phyloP scores from a whole-genome alignment of 2,888 invertebrate species.

The Lepas anatifera region DNA sequence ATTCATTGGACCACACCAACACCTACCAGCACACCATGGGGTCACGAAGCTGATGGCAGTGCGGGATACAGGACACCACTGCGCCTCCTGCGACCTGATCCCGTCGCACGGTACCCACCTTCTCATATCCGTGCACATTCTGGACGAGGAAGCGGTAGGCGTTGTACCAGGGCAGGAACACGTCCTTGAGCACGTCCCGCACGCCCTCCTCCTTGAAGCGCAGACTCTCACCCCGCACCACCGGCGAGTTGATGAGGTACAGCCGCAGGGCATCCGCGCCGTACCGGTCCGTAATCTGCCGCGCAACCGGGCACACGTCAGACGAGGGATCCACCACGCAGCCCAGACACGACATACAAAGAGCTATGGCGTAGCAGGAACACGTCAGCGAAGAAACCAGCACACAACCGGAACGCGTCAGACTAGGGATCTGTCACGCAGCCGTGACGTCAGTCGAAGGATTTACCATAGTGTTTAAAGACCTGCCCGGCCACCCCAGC shows the following conservation, averaged over 20 bases:
- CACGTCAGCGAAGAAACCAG: too few species aligned
- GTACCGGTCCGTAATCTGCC: constrained; percentile 63
- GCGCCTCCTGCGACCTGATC: too few species aligned
- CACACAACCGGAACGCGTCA: too few species aligned
- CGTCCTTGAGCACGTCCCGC: constrained; percentile 88
- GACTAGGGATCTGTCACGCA: too few species aligned
- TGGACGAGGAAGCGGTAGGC: constrained; percentile 75
- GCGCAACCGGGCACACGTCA: neutral
- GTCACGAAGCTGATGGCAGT: too few species aligned
- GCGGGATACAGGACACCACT: too few species aligned
- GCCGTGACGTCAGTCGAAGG: neutral
- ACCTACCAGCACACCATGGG: too few species aligned
- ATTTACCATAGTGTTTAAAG: too few species aligned
- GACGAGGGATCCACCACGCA: neutral
- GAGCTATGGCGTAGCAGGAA: too few species aligned
- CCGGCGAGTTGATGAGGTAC: constrained; percentile 95
- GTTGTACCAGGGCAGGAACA: constrained; percentile 86
- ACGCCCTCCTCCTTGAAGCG: constrained; percentile 97
- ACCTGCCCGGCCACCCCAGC: too few species aligned
- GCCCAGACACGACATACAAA: neutral
- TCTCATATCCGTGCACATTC: constrained; percentile 69
- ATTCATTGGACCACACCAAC: too few species aligned
- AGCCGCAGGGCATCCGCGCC: constrained; percentile 94
- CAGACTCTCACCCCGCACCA: constrained; percentile 91
- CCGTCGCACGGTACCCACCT: constrained; percentile 35